Base-by-base conservation (phyloP, 2,797 vertebrate genomes). In the Psittacula echo region DNA sequence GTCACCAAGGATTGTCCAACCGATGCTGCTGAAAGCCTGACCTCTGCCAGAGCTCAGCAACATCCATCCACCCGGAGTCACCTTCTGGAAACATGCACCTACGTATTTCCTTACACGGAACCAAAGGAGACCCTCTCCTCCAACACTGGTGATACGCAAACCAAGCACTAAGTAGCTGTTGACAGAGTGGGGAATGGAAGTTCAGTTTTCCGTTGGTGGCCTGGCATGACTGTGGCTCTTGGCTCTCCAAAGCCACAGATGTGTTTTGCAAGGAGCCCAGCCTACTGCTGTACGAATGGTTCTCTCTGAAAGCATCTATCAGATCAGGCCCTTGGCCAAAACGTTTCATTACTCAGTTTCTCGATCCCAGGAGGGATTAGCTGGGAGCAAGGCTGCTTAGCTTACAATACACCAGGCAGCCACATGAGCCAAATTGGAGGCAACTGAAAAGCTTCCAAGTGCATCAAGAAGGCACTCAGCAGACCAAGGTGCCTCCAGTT, bases 291-390 rank as follows among this genome's bases (percentile, higher is more conserved):
- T 24, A 77, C 39, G 67, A 66, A 90, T 0, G 9, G 60, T 65
- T 94, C 72, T 71, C 81, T 72, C 92, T 89, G 72, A 93, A 76
- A 85, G 70, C 75, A 87, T 92, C 89, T 87, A 87, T 96, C 92
- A 87, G 86, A 95, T 89, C 75, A 90, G 92, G 96, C 89, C 61
- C 81, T 77, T 24, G 20, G 93, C 95, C 92, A 96, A 90, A 92
- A 71, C 9, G 0, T 74, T 93, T 96, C 86, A 96, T 94, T 94
- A 95, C 56, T 73, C 17, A 5, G 72, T 90, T 94, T 95, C 81
- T 95, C 0, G 3, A 68, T 95, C 92, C 94, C 90, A 70, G 42
- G 1, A 29, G 78, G 86, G 32, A 93, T 93, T 87, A 92, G 68
- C 84, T 85, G 64, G 47, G 94, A 97, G 88, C 80, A 81, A 77